These are phyloP conservation scores for Abrostola triplasia DNA, from an alignment of 2,888 invertebrate genomes.

Conservation along the genomic window DNA sequence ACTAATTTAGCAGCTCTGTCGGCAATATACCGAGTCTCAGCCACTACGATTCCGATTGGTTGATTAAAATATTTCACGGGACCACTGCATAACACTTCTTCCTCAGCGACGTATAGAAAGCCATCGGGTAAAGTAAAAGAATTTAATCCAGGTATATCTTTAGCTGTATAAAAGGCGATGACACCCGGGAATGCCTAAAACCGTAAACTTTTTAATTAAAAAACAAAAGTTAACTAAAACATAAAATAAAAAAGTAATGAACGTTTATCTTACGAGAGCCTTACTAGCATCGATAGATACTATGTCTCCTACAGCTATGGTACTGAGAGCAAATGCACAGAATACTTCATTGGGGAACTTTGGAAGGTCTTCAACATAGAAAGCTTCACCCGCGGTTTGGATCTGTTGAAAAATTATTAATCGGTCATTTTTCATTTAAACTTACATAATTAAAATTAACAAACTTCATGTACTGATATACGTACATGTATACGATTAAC, in stretches of 20 bases:
- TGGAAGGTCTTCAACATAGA: conserved; percentile 90
- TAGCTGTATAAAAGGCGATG: conserved; percentile 88
- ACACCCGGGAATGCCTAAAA: conserved; percentile 85
- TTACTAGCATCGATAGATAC: conserved; percentile 86
- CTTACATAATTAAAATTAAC: too few species aligned
- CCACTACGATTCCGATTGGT: conserved; percentile 85
- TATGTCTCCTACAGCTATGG: conserved; percentile 86
- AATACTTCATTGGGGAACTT: conserved; percentile 88
- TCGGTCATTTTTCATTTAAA: too few species aligned
- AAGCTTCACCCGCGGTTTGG: conserved; percentile 88
- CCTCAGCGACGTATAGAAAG: conserved; percentile 57
- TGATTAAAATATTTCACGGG: conserved; percentile 69
- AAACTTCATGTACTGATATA: too few species aligned
- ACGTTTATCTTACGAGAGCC: conserved; percentile 87
- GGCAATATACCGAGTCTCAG: conserved; percentile 85
- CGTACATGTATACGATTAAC: too few species aligned
- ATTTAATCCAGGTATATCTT: conserved; percentile 91
- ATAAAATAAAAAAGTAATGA: neutral
- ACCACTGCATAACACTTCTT: conserved; percentile 78
- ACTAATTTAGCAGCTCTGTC: conserved; percentile 88
- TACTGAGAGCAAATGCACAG: conserved; percentile 89
- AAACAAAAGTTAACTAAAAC: neutral
- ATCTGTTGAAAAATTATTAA: neutral
- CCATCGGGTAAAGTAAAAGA: conserved; percentile 75
- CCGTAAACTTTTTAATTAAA: neutral